phyloP scores from a whole-genome alignment of 2,113 vertebrate genomes.

The Abramis brama region DNA sequence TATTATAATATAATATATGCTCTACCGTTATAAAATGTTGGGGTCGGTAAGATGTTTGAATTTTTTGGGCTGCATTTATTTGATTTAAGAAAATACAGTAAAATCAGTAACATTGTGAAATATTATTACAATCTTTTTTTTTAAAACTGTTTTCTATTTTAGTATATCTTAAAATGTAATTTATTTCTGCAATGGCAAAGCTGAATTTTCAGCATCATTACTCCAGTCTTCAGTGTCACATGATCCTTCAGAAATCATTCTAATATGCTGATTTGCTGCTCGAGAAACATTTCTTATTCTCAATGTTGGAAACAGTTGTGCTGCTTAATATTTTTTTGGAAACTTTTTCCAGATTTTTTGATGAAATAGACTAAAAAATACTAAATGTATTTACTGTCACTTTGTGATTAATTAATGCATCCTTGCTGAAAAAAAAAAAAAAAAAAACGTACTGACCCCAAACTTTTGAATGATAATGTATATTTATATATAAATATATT shows the following conservation, averaged over 20 bases:
- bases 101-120: neutral
- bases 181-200: no score
- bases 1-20: neutral
- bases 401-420: neutral
- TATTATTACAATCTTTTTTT: neutral
- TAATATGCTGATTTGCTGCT: neutral
- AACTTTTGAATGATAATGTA: neutral
- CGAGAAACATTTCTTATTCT: neutral
- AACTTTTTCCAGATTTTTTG: neutral
- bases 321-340: neutral
- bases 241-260: neutral
- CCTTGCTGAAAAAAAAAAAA: neutral
- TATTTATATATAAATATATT: neutral
- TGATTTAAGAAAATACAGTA: no score
- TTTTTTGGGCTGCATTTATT: neutral
- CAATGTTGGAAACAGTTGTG: no score
- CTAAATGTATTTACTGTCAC: neutral
- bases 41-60: neutral
- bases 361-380: neutral
- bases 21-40: neutral
- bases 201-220: no score
- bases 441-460: no score
- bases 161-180: neutral
- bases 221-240: neutral
- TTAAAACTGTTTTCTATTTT: neutral